Evolutionary conservation across 2,888 invertebrate genomes (phyloP), one percentile per base, ranked within the genome.

Genomic region (Dinocampus coccinellae): DNA sequence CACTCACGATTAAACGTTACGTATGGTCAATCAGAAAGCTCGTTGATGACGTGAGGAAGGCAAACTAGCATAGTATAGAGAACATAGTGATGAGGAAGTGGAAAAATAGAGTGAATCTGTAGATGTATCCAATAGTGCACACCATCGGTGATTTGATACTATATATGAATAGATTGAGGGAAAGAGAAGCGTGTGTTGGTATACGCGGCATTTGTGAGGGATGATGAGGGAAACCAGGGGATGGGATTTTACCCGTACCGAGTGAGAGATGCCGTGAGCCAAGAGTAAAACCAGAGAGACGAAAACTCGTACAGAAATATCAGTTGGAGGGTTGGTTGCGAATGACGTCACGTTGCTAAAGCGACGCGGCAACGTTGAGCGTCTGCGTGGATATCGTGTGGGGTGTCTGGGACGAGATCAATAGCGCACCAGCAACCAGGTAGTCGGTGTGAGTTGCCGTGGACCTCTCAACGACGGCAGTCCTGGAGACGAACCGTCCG

Each of bases 301-400:
- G 62, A 60, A 34, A 62, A 26, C 58, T 33, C 69, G 68, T 13
- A 60, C 47, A 47, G 71, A 53, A 69, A 58, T 67, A 69, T 70
- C 70, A 26, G 72, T 75, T 72, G 71, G 71, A 76, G 79, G 77
- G 75, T 16, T 73, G 78, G 78, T 75, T 80, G 47, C 6, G 47
- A 82, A 85, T 87, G 87, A 87, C 87, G 87, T 87, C 87, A 87
- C 85, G 87, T 86, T 87, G 85, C 87, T 87, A 87, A 85, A 87
- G 87, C 86, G 85, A 87, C 87, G 85, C 84, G 82, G 83, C 84
- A 84, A 83, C 83, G 83, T 81, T 81, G 81, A 84, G 85, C 84
- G 85, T 84, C 84, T 86, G 86, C 85, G 85, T 85, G 81, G 83
- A 84, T 80, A 47, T 16, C 47, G 47, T 82, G 82, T 80, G 80